Base-by-base conservation (phyloP, 2,113 vertebrate species). In the Sclerurus mexicanus region DNA sequence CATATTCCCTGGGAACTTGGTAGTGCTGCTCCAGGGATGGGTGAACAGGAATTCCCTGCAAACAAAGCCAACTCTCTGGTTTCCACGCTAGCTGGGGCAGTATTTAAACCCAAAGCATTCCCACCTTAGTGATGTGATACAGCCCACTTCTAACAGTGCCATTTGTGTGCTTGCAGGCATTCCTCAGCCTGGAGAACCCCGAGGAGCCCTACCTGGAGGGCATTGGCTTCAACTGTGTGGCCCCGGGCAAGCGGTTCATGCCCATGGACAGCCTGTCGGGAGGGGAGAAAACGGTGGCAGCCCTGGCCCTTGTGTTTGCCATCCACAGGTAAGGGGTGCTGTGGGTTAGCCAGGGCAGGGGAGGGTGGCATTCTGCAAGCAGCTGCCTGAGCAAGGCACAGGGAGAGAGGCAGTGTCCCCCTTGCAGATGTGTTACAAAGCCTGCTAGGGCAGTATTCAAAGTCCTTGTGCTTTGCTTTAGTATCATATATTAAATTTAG, bases 231-330 rank as follows among this genome's bases (percentile, higher is more conserved):
- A 99, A 98, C 94, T 99, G 99, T 0, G 98, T 99, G 91, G 99
- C 99, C 22, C 99, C 99, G 0, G 99, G 99, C 53, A 99, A 99
- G 79, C 98, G 99, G 64, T 99, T 99, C 84, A 99, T 99, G 99
- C 98, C 99, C 5, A 99, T 99, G 99, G 99, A 99, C 95, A 98
- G 99, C 72, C 93, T 99, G 87, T 99, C 99, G 1, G 99, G 99
- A 58, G 99, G 99, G 78, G 99, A 99, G 58, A 99, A 98, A 89
- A 98, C 99, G 12, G 98, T 99, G 67, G 99, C 99, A 7, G 98
- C 99, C 10, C 93, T 99, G 91, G 99, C 99, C 10, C 98, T 99
- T 39, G 82, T 99, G 68, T 99, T 99, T n/a, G 99, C 99, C 17
- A 96, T 99, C 68, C 99, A 99, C 98, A 99, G 99, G 99, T 99